These are phyloP conservation scores for Geotrupes spiniger DNA, from an alignment of 2,888 invertebrate genomes.

Conservation along the genomic window DNA sequence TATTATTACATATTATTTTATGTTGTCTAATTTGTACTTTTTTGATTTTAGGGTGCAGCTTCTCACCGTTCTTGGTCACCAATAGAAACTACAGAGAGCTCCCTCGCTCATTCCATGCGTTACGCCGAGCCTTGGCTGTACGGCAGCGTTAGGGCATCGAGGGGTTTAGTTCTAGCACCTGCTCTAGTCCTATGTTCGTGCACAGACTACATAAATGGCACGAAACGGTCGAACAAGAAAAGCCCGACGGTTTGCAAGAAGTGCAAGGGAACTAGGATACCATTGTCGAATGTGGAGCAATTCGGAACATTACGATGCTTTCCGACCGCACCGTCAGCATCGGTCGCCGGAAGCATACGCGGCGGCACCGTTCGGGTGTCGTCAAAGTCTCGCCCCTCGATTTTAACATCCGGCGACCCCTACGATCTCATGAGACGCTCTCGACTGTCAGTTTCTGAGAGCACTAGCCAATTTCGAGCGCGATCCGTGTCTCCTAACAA, in stretches of 20 bases:
- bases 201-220: conserved; percentile 75
- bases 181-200: conserved; percentile 78
- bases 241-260: conserved; percentile 77
- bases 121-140: conserved; percentile 85
- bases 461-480: conserved; percentile 44
- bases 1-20: too few relatives aligned
- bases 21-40: too few relatives aligned
- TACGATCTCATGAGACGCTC: conserved; percentile 81
- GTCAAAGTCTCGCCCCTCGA: conserved; percentile 61
- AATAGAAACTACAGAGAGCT: conserved; percentile 63
- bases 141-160: conserved; percentile 64
- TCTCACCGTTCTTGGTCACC: conserved; percentile 40
- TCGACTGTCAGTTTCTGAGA: conserved; percentile 51
- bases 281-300: conserved; percentile 59
- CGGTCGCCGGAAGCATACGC: conserved; percentile 45
- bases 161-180: conserved; percentile 52
- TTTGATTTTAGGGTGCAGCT: conserved; percentile 35
- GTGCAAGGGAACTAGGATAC: conserved; percentile 77
- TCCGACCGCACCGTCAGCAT: conserved; percentile 35
- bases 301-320: conserved; percentile 64
- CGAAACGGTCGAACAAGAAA: conserved; percentile 66
- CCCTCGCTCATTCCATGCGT: conserved; percentile 80
- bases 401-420: conserved; percentile 69
- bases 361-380: conserved; percentile 65
- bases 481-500: conserved; percentile 51